phyloP scores from a whole-genome alignment of 2,888 invertebrate genomes.

The Pseudococcus jackbeardsleyi region DNA sequence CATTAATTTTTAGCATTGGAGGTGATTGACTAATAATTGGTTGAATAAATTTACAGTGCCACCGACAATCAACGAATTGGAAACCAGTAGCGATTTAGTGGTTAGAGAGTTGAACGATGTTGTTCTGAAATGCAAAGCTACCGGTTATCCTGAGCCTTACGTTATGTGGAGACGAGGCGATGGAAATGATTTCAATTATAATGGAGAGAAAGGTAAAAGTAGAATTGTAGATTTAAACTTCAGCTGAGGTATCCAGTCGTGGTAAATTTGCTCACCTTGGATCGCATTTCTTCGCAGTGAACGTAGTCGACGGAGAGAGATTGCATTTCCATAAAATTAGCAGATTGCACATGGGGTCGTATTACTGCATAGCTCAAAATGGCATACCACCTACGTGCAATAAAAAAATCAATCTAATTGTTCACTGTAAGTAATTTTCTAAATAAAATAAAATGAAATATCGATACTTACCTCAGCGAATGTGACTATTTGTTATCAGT shows the following conservation, averaged over 20 bases:
- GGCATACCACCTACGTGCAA: conserved; percentile 92
- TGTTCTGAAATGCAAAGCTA: conserved; percentile 87
- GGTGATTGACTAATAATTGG: background rate
- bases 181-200: conserved; percentile 88
- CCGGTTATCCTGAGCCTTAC: conserved; percentile 92
- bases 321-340: conserved; percentile 89
- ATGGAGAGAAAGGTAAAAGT: conserved; percentile 85
- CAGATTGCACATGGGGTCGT: conserved; percentile 91
- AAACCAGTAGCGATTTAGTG: conserved; percentile 92
- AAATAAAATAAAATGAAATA: background rate
- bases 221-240: background rate
- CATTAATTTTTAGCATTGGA: background rate
- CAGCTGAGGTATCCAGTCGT: background rate
- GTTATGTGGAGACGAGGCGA: conserved; percentile 94
- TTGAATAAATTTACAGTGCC: conserved; percentile 77
- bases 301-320: conserved; percentile 88
- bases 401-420: conserved; percentile 84
- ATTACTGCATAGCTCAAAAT: conserved; percentile 92
- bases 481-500: conserved; percentile 74
- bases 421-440: conserved; percentile 80
- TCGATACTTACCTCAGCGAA: background rate
- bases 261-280: no score
- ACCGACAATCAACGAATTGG: conserved; percentile 89
- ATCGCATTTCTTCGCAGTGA: conserved; percentile 74
- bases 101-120: conserved; percentile 91